phyloP scores from a whole-genome alignment of 2,113 vertebrate species.

The Mobula hypostoma region DNA sequence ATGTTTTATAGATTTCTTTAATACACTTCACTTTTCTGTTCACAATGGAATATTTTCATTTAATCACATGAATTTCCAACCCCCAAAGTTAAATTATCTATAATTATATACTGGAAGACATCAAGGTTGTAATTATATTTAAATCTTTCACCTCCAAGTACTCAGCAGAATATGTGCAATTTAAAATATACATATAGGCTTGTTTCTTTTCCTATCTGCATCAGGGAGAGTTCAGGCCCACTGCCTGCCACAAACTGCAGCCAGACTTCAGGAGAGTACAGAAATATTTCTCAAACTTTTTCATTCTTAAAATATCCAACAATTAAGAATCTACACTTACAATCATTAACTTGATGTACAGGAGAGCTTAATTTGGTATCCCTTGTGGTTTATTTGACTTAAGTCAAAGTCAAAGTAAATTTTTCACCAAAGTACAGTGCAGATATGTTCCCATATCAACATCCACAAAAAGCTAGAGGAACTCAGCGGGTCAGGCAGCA shows the following conservation, averaged over 20 bases:
- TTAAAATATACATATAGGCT: background rate
- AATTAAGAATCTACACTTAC: no score
- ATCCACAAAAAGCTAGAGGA: no score
- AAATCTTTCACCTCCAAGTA: background rate
- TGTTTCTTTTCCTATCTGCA: background rate
- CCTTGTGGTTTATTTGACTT: no score
- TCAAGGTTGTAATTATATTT: background rate
- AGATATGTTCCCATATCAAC: no score
- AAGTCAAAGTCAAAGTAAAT: no score
- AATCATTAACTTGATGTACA: no score
- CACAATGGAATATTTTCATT: background rate
- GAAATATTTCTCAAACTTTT: no score
- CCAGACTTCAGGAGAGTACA: background rate
- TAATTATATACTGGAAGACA: background rate
- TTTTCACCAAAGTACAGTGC: no score
- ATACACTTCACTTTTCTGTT: background rate
- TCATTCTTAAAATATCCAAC: no score
- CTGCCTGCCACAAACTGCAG: background rate
- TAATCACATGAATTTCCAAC: background rate
- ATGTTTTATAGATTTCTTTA: background rate
- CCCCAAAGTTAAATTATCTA: background rate
- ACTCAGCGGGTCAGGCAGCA: no score
- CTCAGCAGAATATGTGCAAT: background rate
- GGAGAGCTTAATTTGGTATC: no score
- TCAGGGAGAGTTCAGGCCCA: background rate